Base-by-base conservation (phyloP, 1,140 invertebrate species). In the Danaus melanippus region DNA sequence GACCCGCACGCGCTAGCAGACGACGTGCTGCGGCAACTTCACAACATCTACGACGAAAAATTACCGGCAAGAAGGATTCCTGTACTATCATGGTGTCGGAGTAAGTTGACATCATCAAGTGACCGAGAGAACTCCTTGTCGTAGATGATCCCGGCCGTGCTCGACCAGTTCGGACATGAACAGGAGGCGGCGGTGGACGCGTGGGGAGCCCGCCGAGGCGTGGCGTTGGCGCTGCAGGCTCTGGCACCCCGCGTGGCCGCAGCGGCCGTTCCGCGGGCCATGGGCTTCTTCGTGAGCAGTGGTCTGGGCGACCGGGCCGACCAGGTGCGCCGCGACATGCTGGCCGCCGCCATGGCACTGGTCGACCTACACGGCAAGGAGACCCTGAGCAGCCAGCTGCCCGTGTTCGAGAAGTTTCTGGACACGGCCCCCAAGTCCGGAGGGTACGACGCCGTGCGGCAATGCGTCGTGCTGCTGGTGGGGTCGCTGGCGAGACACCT, bases 401-500 rank as follows among this genome's bases (percentile, higher is more conserved):
- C 95, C 0, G 92, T 97, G 9, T 97, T 98, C 79, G 95, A 98
- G 77, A 90, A 94, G 32, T 96, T 97, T 74, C 91, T 97, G 76
- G 94, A 97, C 71, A 94, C 94, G 78, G 95, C 96, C 5, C 95
- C 95, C 9, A 94, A 97, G 76, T 95, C 93, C 0, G 92, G 94
- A n/a, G 92, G 92, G 59, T 97, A 92, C 81, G 98, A 99, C 88
- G 93, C 94, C 7, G 94, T 98, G 21, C 91, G 98, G 43, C 96
- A 99, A 78, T 95, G 96, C 66, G 96, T 99, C 43, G 96, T 99
- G 39, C 95, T 99, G 70, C 88, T 99, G 8, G 97, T 99, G 94
- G 98, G 98, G 10, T 97, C 94, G 0, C 88, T 99, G 60, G 98
- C 98, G 1, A 90, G 95, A 42, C 97, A 99, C 91, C 91, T 99